Evolutionary conservation across 2,113 vertebrate species (phyloP), one percentile per base, ranked within the genome.

Genomic region (Sturnus vulgaris): DNA sequence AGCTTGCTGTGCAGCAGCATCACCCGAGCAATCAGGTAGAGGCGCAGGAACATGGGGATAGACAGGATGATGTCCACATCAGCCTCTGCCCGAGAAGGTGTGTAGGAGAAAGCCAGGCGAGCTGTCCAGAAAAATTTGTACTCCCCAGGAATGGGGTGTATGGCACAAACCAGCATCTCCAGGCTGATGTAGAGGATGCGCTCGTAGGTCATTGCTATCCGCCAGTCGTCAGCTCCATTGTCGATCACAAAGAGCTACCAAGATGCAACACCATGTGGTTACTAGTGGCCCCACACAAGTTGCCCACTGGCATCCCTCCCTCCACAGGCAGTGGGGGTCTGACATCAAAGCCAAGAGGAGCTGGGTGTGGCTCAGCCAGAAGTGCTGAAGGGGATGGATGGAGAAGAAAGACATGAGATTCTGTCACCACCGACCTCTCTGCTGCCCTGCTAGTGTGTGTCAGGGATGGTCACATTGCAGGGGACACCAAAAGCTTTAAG

Each of bases 1-100:
- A 99, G 99, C 92, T 99, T 99, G 98, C 99, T 99, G 97, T 99
- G 99, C 71, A 99, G 98, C 55, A 99, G 98, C 99, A 99, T 99
- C 96, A 99, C 99, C 18, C 99, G 98, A 53, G 99, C 99, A 5
- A 99, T 99, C 98, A 99, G 98, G 98, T 99, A 99, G 86, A 99
- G 99, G 79, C 99, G 98, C 88, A 99, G 98, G 98, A 99, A 99
- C 99, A 99, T 99, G 97, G 99, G 99, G 90, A 99, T 99, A 66
- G 99, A 99, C 90, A 99, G 97, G 97, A 99, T 99, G 97, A 99
- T 99, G 98, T 99, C 99, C 98, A 99, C 98, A 23, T 99, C 99
- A 0, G 99, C 99, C 98, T 99, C 99, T 2, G 99, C 98, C 90
- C 98, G 98, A 2, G 99, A 99, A 3, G 99, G 98, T 0, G 98